These are phyloP conservation scores for Argopecten irradians DNA, from an alignment of 1,140 invertebrate species.

Conservation along the genomic window DNA sequence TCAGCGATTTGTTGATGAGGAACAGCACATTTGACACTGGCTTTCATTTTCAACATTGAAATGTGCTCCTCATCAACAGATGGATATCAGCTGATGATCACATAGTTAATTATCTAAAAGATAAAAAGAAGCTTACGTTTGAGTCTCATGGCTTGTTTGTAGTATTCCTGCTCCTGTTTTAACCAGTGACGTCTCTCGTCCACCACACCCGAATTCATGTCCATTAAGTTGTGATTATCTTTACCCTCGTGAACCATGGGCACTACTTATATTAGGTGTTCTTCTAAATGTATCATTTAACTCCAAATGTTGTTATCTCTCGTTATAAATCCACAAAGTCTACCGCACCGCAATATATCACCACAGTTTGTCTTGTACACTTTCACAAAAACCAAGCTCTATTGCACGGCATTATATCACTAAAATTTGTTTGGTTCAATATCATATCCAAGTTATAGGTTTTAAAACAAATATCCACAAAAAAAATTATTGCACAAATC, in stretches of 20 bases:
- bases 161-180: constrained; percentile 58
- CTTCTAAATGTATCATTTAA: background rate
- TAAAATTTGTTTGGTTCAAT: background rate
- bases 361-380: background rate
- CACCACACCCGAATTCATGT: constrained; percentile 47
- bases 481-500: constrained; percentile 7
- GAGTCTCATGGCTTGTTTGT: constrained; percentile 54
- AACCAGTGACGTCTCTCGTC: constrained; percentile 55
- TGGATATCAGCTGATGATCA: background rate
- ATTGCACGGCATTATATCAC: background rate
- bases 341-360: background rate
- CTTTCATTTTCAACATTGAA: no score
- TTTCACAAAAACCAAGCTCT: background rate
- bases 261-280: background rate
- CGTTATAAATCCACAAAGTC: background rate
- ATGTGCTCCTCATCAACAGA: no score
- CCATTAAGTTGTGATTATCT: constrained; percentile 27
- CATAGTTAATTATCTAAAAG: background rate
- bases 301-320: background rate
- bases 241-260: constrained; percentile 37
- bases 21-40: no score
- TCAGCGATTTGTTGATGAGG: no score
- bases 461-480: background rate
- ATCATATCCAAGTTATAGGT: background rate
- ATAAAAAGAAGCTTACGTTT: constrained; percentile 57